Evolutionary conservation across 2,888 invertebrate species (phyloP), one percentile per base, ranked within the genome.

Genomic region (Scotopteryx bipunctaria): DNA sequence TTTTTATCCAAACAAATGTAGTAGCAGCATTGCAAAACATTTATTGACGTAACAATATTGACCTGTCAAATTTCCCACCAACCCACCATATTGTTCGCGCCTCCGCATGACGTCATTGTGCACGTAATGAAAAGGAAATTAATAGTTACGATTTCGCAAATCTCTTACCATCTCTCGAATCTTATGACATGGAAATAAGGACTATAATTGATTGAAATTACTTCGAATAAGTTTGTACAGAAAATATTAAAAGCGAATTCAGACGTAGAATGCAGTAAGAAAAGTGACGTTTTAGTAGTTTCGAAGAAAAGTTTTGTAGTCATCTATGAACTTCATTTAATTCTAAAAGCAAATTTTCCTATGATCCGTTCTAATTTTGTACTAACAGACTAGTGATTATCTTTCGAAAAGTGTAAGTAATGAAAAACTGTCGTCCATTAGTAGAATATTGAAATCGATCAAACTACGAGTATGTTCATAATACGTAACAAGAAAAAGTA

Each of bases 121-220:
- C 59, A 58, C 50, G 73, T 79, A 83, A 85, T 83, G 78, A 78
- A 81, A 81, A 81, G 86, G 85, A 86, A 86, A 87, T 86, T 81
- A 81, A 80, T 84, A 83, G 83, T 84, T 78, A 74, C 73, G 65
- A 66, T 66, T 59, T 64, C 69, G 69, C 74, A 68, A 64, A 55
- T 49, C 42, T 54, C 40, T 50, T 49, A 19, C 48, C 41, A 29
- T 25, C 19, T 9, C 13, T 23, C 45, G 50, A 31, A 43, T 54
- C 63, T 66, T 72, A 67, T 48, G 0, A 0, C 0, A 2, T 11
- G 14, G 2, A 0, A 0, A 14, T 64, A 70, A 78, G 61, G 62
- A 66, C 38, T 36, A 42, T 62, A 57, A 65, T 67, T 72, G 9
- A 45, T 5, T 43, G 57, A 40, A 23, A 46, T 46, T 32, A 11